Percentiles rank a stretch among this genome's conserved stretches.
Conservation (phyloP, 2,113 vertebrate genomes). For the Leptocoma aspasia region DNA sequence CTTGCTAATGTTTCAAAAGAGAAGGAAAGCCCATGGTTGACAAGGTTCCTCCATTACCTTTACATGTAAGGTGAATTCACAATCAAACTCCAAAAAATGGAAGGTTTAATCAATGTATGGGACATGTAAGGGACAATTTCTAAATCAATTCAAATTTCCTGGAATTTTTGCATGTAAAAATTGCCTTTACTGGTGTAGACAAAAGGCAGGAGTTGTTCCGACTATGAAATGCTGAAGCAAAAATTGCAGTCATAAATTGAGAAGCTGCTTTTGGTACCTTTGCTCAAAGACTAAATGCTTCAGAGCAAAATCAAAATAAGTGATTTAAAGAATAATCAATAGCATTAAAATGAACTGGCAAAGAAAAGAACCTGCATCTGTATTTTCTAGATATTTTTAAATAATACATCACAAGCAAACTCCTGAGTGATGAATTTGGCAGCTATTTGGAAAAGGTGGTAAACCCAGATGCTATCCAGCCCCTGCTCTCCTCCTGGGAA, state of each 20-base stretch:
- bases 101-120: not conserved
- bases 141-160: not conserved
- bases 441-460: not conserved
- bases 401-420: constrained; percentile 12
- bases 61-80: not conserved
- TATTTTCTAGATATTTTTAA: constrained; percentile 32
- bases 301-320: constrained; percentile 24
- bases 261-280: not conserved
- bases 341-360: constrained; percentile 44
- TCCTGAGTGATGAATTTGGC: constrained; percentile 19
- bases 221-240: not conserved
- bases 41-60: not conserved
- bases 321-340: constrained; percentile 59
- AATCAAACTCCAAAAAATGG: not conserved
- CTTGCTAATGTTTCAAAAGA: not conserved
- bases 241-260: not conserved
- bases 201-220: not conserved
- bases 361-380: not conserved
- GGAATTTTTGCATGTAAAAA: not conserved
- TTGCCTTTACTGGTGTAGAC: not conserved
- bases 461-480: not conserved
- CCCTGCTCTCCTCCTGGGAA: not conserved
- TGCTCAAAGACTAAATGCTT: constrained; percentile 16
- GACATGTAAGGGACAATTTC: not conserved
- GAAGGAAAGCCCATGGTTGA: not conserved